phyloP scores from a whole-genome alignment of 1,140 invertebrate species.

The Nautilus pompilius region DNA sequence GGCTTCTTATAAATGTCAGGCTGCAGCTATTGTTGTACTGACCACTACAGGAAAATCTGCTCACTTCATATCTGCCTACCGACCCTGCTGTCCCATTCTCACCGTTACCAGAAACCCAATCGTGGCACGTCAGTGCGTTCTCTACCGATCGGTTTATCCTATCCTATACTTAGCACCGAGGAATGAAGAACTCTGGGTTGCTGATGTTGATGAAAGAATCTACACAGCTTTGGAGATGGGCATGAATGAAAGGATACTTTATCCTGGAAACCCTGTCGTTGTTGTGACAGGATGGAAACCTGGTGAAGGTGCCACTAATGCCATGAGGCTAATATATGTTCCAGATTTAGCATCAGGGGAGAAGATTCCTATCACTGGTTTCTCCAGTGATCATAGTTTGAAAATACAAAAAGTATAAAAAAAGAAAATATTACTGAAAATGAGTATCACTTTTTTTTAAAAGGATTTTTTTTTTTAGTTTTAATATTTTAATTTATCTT shows the following conservation, averaged over 20 bases:
- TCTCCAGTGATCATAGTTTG: too few species aligned
- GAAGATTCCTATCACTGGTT: too few species aligned
- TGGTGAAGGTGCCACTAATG: conserved; percentile 95
- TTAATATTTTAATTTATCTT: too few species aligned
- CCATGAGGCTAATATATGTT: conserved; percentile 90
- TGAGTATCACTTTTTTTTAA: too few species aligned
- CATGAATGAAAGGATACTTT: conserved; percentile 82
- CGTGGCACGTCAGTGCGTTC: conserved; percentile 88
- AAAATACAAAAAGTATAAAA: too few species aligned
- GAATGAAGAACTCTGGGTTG: conserved; percentile 76
- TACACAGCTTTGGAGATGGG: conserved; percentile 85
- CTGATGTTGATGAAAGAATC: conserved; percentile 91
- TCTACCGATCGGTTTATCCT: conserved; percentile 92
- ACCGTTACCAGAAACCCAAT: conserved; percentile 85
- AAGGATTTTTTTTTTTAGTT: too few species aligned
- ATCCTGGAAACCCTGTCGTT: conserved; percentile 82
- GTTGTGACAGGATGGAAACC: conserved; percentile 92
- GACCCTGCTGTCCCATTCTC: conserved; percentile 94
- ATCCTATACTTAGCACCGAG: conserved; percentile 78
- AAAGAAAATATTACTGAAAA: too few species aligned
- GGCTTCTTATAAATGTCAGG: conserved; percentile 83
- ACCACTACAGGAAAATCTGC: conserved; percentile 65
- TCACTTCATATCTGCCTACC: conserved; percentile 79
- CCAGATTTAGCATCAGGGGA: too few species aligned
- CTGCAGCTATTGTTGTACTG: conserved; percentile 85